Evolutionary conservation across 2,113 vertebrate genomes (phyloP), one percentile per base, ranked within the genome.

Genomic region (Apaloderma vittatum): DNA sequence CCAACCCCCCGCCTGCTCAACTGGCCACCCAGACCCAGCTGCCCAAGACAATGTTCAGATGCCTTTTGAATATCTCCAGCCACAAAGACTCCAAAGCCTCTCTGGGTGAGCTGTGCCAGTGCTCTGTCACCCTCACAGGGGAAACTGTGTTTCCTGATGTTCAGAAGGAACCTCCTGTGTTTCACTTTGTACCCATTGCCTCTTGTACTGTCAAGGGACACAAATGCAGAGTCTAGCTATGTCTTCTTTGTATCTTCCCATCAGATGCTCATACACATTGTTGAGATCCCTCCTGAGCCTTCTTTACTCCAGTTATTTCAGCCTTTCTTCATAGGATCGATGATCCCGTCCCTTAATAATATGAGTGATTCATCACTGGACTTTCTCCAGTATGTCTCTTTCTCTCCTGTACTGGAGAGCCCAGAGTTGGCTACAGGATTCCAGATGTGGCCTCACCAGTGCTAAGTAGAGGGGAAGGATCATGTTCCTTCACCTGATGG

Each of bases 321-420:
- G 29, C 19, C 11, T 52, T 52, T 66, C 8, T 19, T 74, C 7
- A 8, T 6, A 58, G 15, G 20, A 78, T 11, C 12, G 54, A 19
- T 67, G 6, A 20, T 89, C 8, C 23, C 54, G 17, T 49, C 9
- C 12, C 12, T n/a, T 46, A 40, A 40, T 40, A 40, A 40, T 40
- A 40, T 40, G 40, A 40, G 40, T 40, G 40, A 40, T 40, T 12
- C 40, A 40, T 40, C 40, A 40, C 40, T 40, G 45, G 34, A 19
- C 26, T 73, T 66, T 4, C 45, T 81, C 12, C 27, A 30, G 8
- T 32, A 5, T 21, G 17, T 34, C 6, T 2, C 3, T 65, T 59
- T 68, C 27, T n/a, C 0, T 68, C 8, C 70, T 0, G 0, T 77
- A 46, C 6, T 0, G 2, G 12, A 16, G 29, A 66, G 30, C 10